Evolutionary conservation across 2,888 invertebrate genomes (phyloP).

Genomic region (Pheosia gnoma): DNA sequence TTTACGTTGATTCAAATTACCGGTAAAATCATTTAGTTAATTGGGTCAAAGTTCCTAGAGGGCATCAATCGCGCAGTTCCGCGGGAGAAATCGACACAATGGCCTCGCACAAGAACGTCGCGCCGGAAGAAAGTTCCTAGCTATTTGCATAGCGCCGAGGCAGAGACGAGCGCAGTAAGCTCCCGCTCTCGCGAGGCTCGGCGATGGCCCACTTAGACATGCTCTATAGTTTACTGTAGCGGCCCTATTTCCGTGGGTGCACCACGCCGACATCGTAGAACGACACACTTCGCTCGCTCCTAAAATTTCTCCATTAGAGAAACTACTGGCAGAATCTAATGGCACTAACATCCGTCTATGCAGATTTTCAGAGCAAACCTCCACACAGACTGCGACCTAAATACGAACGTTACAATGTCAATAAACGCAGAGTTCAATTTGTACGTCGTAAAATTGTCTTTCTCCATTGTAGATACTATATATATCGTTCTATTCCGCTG

Average conservation of each 20-base stretch:
- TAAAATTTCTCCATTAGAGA: conserved; percentile 82
- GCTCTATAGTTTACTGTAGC: conserved; percentile 75
- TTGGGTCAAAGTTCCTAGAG: conserved; percentile 50
- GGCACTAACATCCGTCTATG: conserved; percentile 81
- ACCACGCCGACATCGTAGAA: conserved; percentile 63
- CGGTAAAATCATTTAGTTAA: conserved; percentile 17
- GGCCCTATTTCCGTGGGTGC: conserved; percentile 80
- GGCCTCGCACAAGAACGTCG: conserved; percentile 65
- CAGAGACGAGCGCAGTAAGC: conserved; percentile 46
- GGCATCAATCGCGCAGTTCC: conserved; percentile 41
- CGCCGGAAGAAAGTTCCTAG: conserved; percentile 80
- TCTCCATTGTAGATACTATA: conserved; percentile 12
- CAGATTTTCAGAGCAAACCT: conserved; percentile 81
- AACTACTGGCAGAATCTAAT: conserved; percentile 77
- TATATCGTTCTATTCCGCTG: neutral
- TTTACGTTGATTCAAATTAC: conserved; percentile 14
- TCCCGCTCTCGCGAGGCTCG: conserved; percentile 51
- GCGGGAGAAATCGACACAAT: conserved; percentile 76
- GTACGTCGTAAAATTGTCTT: conserved; percentile 39
- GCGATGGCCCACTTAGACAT: conserved; percentile 79
- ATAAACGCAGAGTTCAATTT: conserved; percentile 56
- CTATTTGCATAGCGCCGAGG: conserved; percentile 73
- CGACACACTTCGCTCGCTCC: conserved; percentile 77
- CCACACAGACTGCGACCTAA: conserved; percentile 72
- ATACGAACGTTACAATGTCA: conserved; percentile 67